Base-by-base conservation (phyloP, 1,140 invertebrate genomes). In the Zaprionus taronus region DNA sequence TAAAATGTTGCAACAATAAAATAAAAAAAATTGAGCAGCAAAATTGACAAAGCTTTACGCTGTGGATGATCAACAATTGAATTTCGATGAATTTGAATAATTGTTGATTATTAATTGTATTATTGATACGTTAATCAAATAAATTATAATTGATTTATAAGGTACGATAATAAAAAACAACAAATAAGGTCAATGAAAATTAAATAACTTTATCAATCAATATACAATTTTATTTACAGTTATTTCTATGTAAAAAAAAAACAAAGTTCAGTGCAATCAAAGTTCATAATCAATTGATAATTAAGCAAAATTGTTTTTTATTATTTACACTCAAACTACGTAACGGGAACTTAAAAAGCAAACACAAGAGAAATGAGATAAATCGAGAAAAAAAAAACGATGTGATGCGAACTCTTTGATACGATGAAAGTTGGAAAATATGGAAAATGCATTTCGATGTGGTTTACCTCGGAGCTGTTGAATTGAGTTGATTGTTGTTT, bases 391-490 rank as follows among this genome's bases (percentile, higher is more conserved):
- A 22, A 22, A 47, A 70, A 65, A 73, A 81, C 49, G 41, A 83
- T 78, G 77, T 81, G 65, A 84, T 82, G 80, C 68, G 69, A 78
- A 47, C n/a, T 47, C 41, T 67, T 38, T 66, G 53, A 62, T 72
- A 72, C 56, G 70, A 77, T 77, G 63, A 60, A 36, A 67, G 63
- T 67, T 62, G 70, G 26, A 67, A 72, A 73, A 67, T 72, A 72
- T 77, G 87, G 78, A 73, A 89, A 90, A 87, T 83, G 69, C 77
- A 85, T 83, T 91, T 87, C 76, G 64, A 71, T 83, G 79, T 91
- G 83, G 81, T 91, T 92, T 92, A 92, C 91, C 91, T 92, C 91
- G 65, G 91, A 92, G 78, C 91, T 92, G 85, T 81, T 81, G 71
- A 67, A 62, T 67, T 72, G 55, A 56, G 56, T 77, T 69, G 63